Evolutionary conservation across 2,888 invertebrate species (phyloP), one percentile per base, ranked within the genome.

Genomic region (Cataglyphis altisquamis): DNA sequence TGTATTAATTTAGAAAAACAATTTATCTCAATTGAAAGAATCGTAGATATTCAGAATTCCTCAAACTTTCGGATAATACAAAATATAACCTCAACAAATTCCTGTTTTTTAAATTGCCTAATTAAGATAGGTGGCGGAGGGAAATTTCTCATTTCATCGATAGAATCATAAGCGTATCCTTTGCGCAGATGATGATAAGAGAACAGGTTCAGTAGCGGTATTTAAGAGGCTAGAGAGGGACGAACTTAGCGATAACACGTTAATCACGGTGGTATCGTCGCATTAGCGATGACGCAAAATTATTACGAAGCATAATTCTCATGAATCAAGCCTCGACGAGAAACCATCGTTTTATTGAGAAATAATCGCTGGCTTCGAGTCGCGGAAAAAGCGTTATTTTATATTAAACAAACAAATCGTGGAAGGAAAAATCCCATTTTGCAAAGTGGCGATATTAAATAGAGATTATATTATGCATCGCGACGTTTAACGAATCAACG

Each of bases 221-320:
- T 67, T 83, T 78, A 83, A 86, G 55, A 87, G 68, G 77, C 82
- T 82, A 67, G 68, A 77, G 75, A 25, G 29, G 55, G 39, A 62
- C 39, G 39, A 36, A 48, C 73, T n/a, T 66, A 52, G 81, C 66
- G 70, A 86, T 70, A 73, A 45, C 66, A 68, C 32, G 81, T 36
- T 68, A 68, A 82, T 60, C 68, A 84, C 45, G 60, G 73, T 32
- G 21, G 67, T 36, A 70, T 70, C 70, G 75, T 60, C 82, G 84
- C 82, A 82, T 87, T 89, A 89, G 81, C 82, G 83, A 81, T 89
- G 85, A 57, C 81, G 62, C 90, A 39, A 88, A 87, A 90, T 90
- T 84, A 84, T 84, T 72, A 36, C 66, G 10, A 57, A 63, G 52
- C 82, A 72, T 87, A 48, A 84, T 86, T 88, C 84, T 70, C 85